Conservation (phyloP, 2,113 vertebrate genomes). For the Melospiza melodia region DNA sequence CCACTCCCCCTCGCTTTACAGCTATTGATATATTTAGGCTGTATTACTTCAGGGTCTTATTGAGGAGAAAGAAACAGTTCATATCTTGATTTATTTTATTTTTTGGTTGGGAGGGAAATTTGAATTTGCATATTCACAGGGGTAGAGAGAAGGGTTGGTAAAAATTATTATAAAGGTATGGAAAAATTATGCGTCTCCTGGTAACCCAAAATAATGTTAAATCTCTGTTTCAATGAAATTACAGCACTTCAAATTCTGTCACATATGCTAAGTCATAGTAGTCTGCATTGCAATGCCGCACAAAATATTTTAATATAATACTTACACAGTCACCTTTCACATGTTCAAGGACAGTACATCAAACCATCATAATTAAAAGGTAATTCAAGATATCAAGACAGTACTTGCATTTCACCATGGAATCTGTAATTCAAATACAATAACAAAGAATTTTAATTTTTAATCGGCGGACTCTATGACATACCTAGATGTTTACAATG, state of each 20-base stretch:
- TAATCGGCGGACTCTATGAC: not conserved
- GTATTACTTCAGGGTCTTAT: not conserved
- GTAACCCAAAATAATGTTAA: not conserved
- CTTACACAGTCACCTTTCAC: not conserved
- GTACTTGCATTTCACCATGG: not conserved
- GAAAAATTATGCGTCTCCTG: not conserved
- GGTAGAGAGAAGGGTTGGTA: not conserved
- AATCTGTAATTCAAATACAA: not conserved
- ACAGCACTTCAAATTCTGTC: not conserved
- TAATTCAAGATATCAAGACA: not conserved
- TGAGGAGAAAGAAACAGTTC: not conserved
- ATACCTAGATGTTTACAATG: rapidly evolving
- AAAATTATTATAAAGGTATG: not conserved
- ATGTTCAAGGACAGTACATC: not conserved
- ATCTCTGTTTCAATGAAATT: not conserved
- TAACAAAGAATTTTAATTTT: not conserved
- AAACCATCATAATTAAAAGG: not conserved
- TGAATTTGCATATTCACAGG: not conserved
- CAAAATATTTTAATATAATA: not conserved
- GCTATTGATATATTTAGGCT: not conserved
- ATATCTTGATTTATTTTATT: not conserved
- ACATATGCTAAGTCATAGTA: not conserved
- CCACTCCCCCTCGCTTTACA: not conserved
- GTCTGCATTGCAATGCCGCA: not conserved
- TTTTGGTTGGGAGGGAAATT: rapidly evolving